Base-by-base conservation (phyloP, 2,797 vertebrate species). In the Leptodactylus fallax region DNA sequence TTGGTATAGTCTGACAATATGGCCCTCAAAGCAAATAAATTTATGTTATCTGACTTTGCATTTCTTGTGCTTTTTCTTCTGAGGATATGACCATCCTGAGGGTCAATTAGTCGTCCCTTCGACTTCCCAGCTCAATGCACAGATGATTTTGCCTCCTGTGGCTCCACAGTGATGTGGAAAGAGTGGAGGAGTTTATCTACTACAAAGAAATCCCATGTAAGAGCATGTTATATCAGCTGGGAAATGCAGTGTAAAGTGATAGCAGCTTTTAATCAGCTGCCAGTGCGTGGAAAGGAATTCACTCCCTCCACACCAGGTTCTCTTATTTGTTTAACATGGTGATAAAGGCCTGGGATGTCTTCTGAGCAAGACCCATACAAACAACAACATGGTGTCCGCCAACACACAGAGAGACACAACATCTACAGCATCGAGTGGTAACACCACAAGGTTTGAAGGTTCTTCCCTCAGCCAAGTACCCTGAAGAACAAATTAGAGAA, bases 181-280 rank as follows among this genome's bases (percentile, higher is more conserved):
- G 49, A 83, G 86, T 83, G 86, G 72, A 74, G 72, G 81, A 81
- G 65, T 65, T 63, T 27, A 85, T 76, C 76, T 63, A 65, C 51
- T 88, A 85, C 83, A 81, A 85, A 61, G 67, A 36, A 61, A 74
- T 85, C 83, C 79, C 87, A 85, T 79, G 84, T 76, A 27, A 51
- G 56, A 65, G 49, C 78, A 82, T 77, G 87, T 89, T 89, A 65
- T 89, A 85, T 89, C 87, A 89, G 87, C 87, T 89, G 87, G 83
- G 87, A 89, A 78, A 81, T 78, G 78, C 71, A 36, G 79, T 82
- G 55, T 82, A 51, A 84, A 80, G 78, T 76, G 82, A 85, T 85
- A 81, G 83, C 47, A 65, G 78, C 83, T 81, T 88, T 88, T 88
- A 88, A 88, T 88, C 87, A 85, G 83, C 83, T 85, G 87, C 87